Base-by-base conservation (phyloP, 2,797 vertebrate species). In the Graptemys geographica region DNA sequence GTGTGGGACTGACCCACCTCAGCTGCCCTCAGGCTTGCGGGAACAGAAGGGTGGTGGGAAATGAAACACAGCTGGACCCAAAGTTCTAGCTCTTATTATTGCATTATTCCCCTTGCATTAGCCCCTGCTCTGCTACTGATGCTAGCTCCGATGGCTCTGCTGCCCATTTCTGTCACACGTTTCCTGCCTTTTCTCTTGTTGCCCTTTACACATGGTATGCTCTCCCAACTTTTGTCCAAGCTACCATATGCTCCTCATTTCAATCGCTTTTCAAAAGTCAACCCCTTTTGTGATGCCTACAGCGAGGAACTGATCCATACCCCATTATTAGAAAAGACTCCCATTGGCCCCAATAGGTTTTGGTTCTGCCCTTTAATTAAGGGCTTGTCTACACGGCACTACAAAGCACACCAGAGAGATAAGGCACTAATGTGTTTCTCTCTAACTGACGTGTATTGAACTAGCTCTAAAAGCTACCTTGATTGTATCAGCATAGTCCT, bases 21-120 rank as follows among this genome's bases (percentile, higher is more conserved):
- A 16, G 81, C 19, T 53, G 1, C 57, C 10, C 23, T 85, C 78
- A 85, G 78, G 57, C 88, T 44, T 55, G 41, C 82, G 53, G 62
- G 88, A 95, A 10, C 16, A 94, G 72, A 86, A 93, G 90, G 90
- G 0, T 3, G 89, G 5, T 56, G n/a, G 41, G 87, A 95, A 94
- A 87, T n/a, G 57, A 82, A 62, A 2, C 80, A 47, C 8, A 89
- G 2, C 1, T 9, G 47, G 69, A 80, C 0, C 2, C 72, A 83
- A 5, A 1, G n/a, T 28, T 56, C 81, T 51, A 55, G 55, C 91
- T 93, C 83, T 82, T 82, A 89, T 44, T 12, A 62, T 1, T 51
- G 6, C 74, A 83, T 56, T 84, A 11, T 19, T 89, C 3, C 4
- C 4, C 13, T 51, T 51, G 49, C 49, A 51, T 51, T 51, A 51